Percentiles rank a stretch among this genome's conserved stretches.
phyloP scores from a whole-genome alignment of 2,888 invertebrate genomes.

The Campopleginae sp. region DNA sequence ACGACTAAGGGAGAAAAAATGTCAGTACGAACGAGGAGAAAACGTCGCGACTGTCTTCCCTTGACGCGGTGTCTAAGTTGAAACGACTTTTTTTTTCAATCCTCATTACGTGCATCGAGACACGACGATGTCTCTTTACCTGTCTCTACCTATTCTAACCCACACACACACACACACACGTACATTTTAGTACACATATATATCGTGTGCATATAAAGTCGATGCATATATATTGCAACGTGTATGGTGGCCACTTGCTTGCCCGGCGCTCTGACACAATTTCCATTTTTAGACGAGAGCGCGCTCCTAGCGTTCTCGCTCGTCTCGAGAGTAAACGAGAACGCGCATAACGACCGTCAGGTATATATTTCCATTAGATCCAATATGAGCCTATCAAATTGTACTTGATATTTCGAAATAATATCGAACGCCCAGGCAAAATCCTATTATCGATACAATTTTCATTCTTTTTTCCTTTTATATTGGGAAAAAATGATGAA shows the following conservation, averaged over 20 bases:
- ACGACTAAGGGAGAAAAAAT: background rate
- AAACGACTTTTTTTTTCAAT: slow-evolving; percentile 42
- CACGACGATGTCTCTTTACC: slow-evolving; percentile 40
- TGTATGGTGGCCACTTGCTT: slow-evolving; percentile 58
- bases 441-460: background rate
- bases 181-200: background rate
- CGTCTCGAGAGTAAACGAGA: slow-evolving; percentile 67
- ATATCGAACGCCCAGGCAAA: background rate
- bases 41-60: slow-evolving; percentile 3
- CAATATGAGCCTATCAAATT: slow-evolving; percentile 49
- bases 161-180: background rate
- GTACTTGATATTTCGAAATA: slow-evolving; percentile 18
- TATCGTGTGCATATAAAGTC: slow-evolving; percentile 3
- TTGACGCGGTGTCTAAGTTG: background rate
- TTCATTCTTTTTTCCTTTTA: background rate
- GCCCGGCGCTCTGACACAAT: slow-evolving; percentile 70
- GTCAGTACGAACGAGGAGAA: background rate
- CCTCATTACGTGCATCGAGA: slow-evolving; percentile 49
- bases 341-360: slow-evolving; percentile 63
- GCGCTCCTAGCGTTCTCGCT: slow-evolving; percentile 54
- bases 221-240: slow-evolving; percentile 64
- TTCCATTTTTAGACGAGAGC: slow-evolving; percentile 72
- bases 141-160: background rate
- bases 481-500: background rate
- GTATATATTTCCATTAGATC: slow-evolving; percentile 64